These are phyloP conservation scores for Alosa sapidissima DNA, from an alignment of 2,797 vertebrate species.

Conservation along the genomic window DNA sequence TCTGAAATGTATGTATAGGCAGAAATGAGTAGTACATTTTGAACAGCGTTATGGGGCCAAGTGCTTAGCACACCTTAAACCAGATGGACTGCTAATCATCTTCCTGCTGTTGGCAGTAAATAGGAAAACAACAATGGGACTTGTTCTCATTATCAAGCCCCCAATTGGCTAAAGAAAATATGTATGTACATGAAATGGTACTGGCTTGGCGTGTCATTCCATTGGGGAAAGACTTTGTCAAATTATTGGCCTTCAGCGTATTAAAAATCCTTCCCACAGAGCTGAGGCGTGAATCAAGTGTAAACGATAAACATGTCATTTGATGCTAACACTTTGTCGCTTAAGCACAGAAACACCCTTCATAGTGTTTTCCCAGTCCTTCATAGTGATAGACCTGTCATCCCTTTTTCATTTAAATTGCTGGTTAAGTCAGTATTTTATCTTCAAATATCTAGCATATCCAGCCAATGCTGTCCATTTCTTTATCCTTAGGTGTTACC, in stretches of 20 bases:
- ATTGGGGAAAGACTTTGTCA: background rate
- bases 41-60: background rate
- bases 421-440: constrained; percentile 23
- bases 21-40: background rate
- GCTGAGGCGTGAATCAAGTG: background rate
- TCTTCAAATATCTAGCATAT: constrained; percentile 1
- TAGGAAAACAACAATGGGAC: background rate
- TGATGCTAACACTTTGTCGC: background rate
- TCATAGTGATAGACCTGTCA: background rate
- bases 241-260: background rate
- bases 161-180: background rate
- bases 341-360: background rate
- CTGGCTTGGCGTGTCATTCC: background rate
- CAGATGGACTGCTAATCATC: background rate
- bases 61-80: background rate
- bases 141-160: background rate
- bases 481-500: background rate
- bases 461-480: background rate
- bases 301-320: background rate
- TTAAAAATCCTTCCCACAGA: background rate
- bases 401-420: background rate
- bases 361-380: background rate
- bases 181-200: background rate
- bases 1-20: background rate
- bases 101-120: background rate